Evolutionary conservation across 2,797 vertebrate genomes (phyloP).

Genomic region (Dromococcyx pavoninus): DNA sequence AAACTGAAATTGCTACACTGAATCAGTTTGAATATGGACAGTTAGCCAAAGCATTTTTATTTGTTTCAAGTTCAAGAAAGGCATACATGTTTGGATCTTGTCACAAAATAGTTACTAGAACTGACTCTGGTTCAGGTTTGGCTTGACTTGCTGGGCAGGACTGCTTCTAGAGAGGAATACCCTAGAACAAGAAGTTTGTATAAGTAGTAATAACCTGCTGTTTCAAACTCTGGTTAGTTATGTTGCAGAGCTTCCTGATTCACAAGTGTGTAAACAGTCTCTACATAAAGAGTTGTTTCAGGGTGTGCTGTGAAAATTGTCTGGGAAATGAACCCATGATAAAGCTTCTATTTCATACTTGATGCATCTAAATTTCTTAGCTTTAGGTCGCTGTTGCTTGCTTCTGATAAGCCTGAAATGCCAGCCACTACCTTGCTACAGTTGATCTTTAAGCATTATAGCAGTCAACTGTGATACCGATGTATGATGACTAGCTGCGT

Average conservation of each 20-base stretch:
- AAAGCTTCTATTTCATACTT: not conserved
- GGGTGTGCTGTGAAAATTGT: not conserved
- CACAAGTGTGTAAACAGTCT: not conserved
- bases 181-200: no score
- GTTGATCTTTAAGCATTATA: not conserved
- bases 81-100: not conserved
- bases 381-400: not conserved
- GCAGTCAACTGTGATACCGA: not conserved
- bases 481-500: not conserved
- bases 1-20: not conserved
- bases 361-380: not conserved
- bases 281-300: not conserved
- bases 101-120: not conserved
- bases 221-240: not conserved
- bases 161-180: not conserved
- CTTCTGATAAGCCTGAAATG: not conserved
- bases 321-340: not conserved
- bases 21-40: not conserved
- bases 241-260: not conserved
- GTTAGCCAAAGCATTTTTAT: not conserved
- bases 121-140: not conserved
- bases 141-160: not conserved
- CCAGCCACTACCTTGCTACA: not conserved
- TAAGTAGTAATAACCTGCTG: not conserved
- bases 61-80: not conserved